Percentiles rank a stretch among this genome's conserved stretches.
phyloP scores from a whole-genome alignment of 2,113 vertebrate species.

The Dendrocopos noguchii region DNA sequence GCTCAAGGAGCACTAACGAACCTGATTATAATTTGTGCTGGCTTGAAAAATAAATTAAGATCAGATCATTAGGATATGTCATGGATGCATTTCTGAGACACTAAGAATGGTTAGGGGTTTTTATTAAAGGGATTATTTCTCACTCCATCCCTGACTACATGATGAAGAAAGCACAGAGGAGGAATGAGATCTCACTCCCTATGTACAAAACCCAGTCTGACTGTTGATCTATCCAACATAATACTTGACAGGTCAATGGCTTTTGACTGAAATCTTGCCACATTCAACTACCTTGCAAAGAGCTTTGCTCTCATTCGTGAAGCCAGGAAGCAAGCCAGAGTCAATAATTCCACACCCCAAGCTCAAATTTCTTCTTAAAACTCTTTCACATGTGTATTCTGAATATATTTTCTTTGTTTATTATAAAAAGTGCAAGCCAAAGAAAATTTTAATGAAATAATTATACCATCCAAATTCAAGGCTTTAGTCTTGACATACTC shows the following conservation, averaged over 20 bases:
- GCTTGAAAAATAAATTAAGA: neutral
- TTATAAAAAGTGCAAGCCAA: constrained; percentile 33
- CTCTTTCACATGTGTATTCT: constrained; percentile 33
- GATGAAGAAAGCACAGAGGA: neutral
- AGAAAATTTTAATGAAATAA: constrained; percentile 44
- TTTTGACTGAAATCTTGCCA: constrained; percentile 40
- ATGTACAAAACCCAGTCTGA: neutral
- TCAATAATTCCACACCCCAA: constrained; percentile 47
- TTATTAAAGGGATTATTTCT: neutral
- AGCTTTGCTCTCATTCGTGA: constrained; percentile 31
- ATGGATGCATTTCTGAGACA: neutral
- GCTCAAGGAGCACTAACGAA: neutral
- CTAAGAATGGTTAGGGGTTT: neutral
- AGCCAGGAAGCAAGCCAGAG: constrained; percentile 50
- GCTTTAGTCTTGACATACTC: neutral
- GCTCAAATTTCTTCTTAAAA: constrained; percentile 51
- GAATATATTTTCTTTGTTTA: constrained; percentile 58
- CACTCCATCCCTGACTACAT: neutral
- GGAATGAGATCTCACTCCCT: neutral
- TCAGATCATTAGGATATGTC: neutral
- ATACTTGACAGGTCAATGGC: neutral
- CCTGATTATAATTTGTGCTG: neutral
- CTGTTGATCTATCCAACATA: neutral
- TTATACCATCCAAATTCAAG: neutral
- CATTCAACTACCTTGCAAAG: constrained; percentile 12